A percentile compares a stretch with the other conserved stretches of the same genome.
Conservation (phyloP, 2,113 vertebrate species). For the Daubentonia madagascariensis region DNA sequence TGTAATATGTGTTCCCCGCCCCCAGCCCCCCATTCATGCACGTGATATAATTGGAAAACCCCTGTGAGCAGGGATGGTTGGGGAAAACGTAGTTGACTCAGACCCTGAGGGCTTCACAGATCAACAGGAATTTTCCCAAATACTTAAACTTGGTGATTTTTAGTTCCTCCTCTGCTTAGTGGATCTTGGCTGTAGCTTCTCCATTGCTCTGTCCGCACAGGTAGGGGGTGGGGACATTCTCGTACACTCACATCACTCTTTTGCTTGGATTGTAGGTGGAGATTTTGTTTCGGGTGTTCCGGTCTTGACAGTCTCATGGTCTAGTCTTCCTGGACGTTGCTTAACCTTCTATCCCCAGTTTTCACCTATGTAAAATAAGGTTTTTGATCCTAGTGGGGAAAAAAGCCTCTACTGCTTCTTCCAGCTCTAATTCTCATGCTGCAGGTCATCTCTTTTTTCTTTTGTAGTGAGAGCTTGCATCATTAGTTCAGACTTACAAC, state of each 20-base stretch:
- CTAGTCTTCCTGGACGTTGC: background rate
- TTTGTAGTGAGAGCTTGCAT: background rate
- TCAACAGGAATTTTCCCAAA: background rate
- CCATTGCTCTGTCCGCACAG: rapidly evolving
- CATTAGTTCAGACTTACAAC: background rate
- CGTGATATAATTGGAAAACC: background rate
- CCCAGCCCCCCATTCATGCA: rapidly evolving
- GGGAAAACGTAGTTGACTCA: rapidly evolving
- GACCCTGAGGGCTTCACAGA: background rate
- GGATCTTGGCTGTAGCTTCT: background rate
- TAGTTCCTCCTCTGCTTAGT: background rate
- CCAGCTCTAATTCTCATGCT: background rate
- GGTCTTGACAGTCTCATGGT: background rate
- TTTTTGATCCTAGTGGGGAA: background rate
- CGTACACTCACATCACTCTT: rapidly evolving
- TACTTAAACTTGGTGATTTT: rapidly evolving
- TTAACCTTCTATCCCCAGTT: background rate
- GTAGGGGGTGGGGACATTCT: too few species aligned
- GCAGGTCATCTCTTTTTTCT: background rate
- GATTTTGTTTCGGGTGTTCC: too few species aligned
- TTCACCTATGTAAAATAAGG: background rate
- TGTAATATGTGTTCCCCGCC: rapidly evolving
- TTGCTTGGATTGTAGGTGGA: background rate
- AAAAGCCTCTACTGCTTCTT: background rate
- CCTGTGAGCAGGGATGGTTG: rapidly evolving